phyloP scores from a whole-genome alignment of 2,888 invertebrate genomes.

The Mongoloraphidia duomilia region DNA sequence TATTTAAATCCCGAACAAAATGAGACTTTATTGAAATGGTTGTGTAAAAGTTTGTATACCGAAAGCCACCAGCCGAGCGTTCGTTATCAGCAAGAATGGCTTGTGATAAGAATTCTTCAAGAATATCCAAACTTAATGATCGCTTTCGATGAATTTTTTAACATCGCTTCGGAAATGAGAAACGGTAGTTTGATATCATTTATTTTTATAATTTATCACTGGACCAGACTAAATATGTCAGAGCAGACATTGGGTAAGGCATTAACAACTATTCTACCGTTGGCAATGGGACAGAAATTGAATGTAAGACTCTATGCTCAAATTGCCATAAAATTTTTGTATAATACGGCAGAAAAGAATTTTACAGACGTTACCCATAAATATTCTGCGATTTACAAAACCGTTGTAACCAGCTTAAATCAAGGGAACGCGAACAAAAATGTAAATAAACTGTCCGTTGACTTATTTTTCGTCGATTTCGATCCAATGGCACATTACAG shows the following conservation, averaged over 20 bases:
- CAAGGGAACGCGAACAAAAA: conserved; percentile 19
- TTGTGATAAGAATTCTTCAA: conserved; percentile 32
- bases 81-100: conserved; percentile 44
- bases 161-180: neutral
- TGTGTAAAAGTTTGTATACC: conserved; percentile 28
- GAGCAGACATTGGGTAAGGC: conserved; percentile 23
- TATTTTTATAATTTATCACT: conserved; percentile 22
- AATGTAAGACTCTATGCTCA: conserved; percentile 65
- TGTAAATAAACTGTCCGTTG: conserved; percentile 27
- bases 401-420: conserved; percentile 3
- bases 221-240: conserved; percentile 12
- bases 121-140: conserved; percentile 17
- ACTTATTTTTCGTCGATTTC: conserved; percentile 41
- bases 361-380: conserved; percentile 19
- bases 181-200: conserved; percentile 13
- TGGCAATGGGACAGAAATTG: conserved; percentile 74
- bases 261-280: conserved; percentile 45
- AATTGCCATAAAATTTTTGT: conserved; percentile 31
- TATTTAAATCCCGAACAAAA: conserved; percentile 22
- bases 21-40: conserved; percentile 23
- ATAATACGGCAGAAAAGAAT: conserved; percentile 20
- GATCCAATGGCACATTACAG: conserved; percentile 34
- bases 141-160: too few species aligned
- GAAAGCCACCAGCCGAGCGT: conserved; percentile 49
- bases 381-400: conserved; percentile 16